Percentiles rank a stretch among this genome's conserved stretches.
Conservation (phyloP, 1,140 invertebrate genomes). For the Cyphomyrmex costatus region DNA sequence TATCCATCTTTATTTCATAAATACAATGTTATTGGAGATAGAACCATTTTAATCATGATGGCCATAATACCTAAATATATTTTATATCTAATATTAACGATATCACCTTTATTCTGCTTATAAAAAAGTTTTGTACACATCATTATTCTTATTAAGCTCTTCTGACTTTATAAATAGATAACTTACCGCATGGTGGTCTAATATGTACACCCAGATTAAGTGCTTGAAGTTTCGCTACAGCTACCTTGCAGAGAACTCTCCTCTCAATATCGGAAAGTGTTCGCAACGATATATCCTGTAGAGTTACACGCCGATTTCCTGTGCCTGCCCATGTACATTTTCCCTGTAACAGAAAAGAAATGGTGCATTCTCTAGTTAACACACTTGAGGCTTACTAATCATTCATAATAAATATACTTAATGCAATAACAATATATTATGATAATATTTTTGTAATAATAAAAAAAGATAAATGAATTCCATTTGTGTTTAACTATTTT, state of each 20-base stretch:
- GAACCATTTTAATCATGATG: too few relatives aligned
- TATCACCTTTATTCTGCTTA: too few relatives aligned
- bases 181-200: conserved; percentile 90
- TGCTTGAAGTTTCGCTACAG: conserved; percentile 94
- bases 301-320: conserved; percentile 91
- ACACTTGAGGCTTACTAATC: neutral
- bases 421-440: neutral
- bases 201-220: conserved; percentile 94
- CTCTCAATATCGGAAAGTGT: conserved; percentile 94
- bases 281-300: conserved; percentile 91
- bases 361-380: neutral
- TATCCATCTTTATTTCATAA: too few relatives aligned
- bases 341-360: conserved; percentile 88
- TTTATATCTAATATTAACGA: too few relatives aligned
- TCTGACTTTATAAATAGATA: too few relatives aligned
- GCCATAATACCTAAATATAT: too few relatives aligned
- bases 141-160: too few relatives aligned
- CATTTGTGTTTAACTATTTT: neutral
- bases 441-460: neutral
- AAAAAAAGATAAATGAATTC: neutral
- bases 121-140: too few relatives aligned
- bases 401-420: neutral
- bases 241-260: conserved; percentile 93
- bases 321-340: conserved; percentile 94
- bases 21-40: too few relatives aligned